A percentile compares a stretch with the other conserved stretches of the same genome.
phyloP scores from a whole-genome alignment of 2,888 invertebrate species.

The Yponomeuta evonymella region DNA sequence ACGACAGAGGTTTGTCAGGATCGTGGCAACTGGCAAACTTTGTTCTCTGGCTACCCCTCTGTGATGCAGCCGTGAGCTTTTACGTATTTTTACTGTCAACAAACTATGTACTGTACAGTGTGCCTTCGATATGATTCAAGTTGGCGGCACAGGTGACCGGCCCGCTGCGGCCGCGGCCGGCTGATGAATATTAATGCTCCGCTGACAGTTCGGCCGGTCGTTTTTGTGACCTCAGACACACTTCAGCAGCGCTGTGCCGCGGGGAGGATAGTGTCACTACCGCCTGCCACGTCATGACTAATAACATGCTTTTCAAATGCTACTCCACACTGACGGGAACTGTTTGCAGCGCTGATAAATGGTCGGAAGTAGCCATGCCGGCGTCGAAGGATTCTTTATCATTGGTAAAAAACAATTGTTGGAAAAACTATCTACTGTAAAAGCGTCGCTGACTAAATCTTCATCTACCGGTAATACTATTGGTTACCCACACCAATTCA shows the following conservation, averaged over 20 bases:
- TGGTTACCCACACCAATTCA: too few species aligned
- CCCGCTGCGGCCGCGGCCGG: neutral
- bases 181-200: slow-evolving; percentile 7
- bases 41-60: too few species aligned
- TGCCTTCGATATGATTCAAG: too few species aligned
- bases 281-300: neutral
- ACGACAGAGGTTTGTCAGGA: too few species aligned
- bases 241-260: neutral
- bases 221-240: neutral
- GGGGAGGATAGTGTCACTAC: neutral
- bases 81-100: too few species aligned
- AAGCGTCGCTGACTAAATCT: too few species aligned
- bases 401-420: neutral
- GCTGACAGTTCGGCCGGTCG: neutral
- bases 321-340: neutral
- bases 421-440: neutral
- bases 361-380: neutral
- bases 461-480: too few species aligned
- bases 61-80: too few species aligned
- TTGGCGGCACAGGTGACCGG: too few species aligned
- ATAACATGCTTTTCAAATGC: neutral
- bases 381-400: neutral
- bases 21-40: too few species aligned
- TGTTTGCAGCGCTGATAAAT: neutral
- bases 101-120: too few species aligned